Conservation (phyloP, 2,888 invertebrate genomes). For the Lasioglossum zephyrum region DNA sequence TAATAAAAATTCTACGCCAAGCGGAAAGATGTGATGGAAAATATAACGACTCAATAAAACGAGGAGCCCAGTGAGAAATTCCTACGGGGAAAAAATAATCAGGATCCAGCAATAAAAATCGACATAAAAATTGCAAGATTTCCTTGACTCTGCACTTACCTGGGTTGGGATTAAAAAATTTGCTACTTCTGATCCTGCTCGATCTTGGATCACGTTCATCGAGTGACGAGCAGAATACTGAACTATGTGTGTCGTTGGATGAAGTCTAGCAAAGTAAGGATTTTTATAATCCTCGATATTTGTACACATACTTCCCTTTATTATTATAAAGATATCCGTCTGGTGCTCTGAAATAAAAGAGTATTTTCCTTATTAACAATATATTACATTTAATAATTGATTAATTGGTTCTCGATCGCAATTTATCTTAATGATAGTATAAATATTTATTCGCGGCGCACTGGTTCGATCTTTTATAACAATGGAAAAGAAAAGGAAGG, state of each 20-base stretch:
- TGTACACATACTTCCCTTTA: neutral
- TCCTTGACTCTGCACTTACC: conserved; percentile 14
- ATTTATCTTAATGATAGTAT: no score
- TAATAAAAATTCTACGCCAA: neutral
- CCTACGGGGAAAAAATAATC: conserved; percentile 25
- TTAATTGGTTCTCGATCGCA: no score
- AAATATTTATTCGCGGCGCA: no score
- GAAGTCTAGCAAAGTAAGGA: neutral
- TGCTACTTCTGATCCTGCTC: conserved; percentile 24
- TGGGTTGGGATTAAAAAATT: conserved; percentile 48
- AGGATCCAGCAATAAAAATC: conserved; percentile 16
- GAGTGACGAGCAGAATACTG: conserved; percentile 5
- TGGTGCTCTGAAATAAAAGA: no score
- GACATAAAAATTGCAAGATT: conserved; percentile 31
- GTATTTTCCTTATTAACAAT: no score
- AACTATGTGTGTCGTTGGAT: neutral
- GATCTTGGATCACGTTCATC: conserved; percentile 44
- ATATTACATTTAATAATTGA: no score
- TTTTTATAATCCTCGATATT: neutral
- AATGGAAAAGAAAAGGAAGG: no score
- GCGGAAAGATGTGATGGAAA: neutral
- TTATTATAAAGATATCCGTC: neutral
- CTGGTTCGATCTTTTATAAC: no score
- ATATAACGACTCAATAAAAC: conserved; percentile 14
- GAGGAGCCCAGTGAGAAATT: neutral